Conservation (phyloP, 2,888 invertebrate species). For the Noctua pronuba region DNA sequence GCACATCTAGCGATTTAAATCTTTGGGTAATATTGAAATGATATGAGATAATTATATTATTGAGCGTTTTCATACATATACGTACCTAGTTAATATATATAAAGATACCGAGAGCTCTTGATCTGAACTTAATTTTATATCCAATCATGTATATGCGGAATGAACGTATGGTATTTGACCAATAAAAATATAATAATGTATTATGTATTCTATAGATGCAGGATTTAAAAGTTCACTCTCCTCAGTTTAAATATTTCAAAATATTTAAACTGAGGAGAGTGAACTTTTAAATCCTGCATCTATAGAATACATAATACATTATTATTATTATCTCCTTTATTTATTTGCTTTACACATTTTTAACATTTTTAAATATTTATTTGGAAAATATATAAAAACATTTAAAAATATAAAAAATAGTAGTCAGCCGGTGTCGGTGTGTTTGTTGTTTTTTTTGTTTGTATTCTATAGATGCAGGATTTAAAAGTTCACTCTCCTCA, state of each 20-base stretch:
- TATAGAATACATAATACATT: too few relatives aligned
- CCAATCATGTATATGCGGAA: neutral
- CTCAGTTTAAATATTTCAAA: neutral
- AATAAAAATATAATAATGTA: too few relatives aligned
- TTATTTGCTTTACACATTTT: too few relatives aligned
- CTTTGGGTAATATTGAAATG: neutral
- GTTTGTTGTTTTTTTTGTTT: too few relatives aligned
- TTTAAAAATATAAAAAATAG: too few relatives aligned
- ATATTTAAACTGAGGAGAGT: too few relatives aligned
- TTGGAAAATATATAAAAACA: too few relatives aligned
- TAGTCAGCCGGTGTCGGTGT: too few relatives aligned
- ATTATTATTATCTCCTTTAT: too few relatives aligned
- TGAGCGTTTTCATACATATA: neutral
- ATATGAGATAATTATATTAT: neutral
- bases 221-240: neutral
- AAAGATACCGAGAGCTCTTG: neutral
- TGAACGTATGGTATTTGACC: slow-evolving; percentile 22
- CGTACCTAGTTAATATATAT: neutral
- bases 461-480: neutral
- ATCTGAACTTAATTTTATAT: slow-evolving; percentile 15
- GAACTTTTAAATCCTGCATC: too few relatives aligned
- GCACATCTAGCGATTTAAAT: neutral
- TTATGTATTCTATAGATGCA: too few relatives aligned
- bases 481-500: neutral
- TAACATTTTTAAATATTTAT: too few relatives aligned